phyloP scores from a whole-genome alignment of 1,140 invertebrate genomes.

The Calycopis cecrops region DNA sequence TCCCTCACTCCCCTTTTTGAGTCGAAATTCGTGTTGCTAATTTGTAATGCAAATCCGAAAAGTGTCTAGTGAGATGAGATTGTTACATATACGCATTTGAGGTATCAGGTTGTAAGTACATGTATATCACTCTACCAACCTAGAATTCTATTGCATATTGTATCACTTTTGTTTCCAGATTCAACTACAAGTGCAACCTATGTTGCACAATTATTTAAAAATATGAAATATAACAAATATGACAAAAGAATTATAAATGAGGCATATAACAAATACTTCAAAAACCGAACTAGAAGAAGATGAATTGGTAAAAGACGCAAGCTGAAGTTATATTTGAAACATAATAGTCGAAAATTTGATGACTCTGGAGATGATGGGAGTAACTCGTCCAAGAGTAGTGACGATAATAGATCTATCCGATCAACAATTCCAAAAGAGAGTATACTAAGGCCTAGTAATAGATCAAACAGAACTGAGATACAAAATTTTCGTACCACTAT shows the following conservation, averaged over 20 bases:
- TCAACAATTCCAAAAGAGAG: slow-evolving; percentile 38
- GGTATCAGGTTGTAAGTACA: no score
- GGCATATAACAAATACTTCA: slow-evolving; percentile 44
- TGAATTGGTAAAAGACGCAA: slow-evolving; percentile 47
- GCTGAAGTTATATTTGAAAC: slow-evolving; percentile 36
- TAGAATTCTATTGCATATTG: no score
- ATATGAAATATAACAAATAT: slow-evolving; percentile 46
- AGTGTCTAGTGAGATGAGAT: no score
- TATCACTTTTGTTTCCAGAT: slow-evolving; percentile 35
- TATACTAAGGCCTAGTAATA: slow-evolving; percentile 20
- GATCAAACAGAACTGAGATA: slow-evolving; percentile 31
- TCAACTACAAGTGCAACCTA: slow-evolving; percentile 47
- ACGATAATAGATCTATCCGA: slow-evolving; percentile 44
- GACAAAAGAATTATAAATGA: slow-evolving; percentile 49
- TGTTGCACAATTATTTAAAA: slow-evolving; percentile 50
- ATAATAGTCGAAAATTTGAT: slow-evolving; percentile 32
- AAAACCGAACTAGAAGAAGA: slow-evolving; percentile 36
- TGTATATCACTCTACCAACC: no score
- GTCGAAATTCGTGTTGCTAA: no score
- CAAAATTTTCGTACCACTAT: slow-evolving; percentile 28
- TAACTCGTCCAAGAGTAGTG: slow-evolving; percentile 53
- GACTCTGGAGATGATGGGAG: slow-evolving; percentile 53
- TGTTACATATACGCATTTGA: no score
- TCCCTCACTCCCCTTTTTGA: no score
- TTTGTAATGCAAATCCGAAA: no score